These are phyloP conservation scores for Trachelus troglodyta DNA, from an alignment of 2,888 invertebrate genomes.

Conservation along the genomic window DNA sequence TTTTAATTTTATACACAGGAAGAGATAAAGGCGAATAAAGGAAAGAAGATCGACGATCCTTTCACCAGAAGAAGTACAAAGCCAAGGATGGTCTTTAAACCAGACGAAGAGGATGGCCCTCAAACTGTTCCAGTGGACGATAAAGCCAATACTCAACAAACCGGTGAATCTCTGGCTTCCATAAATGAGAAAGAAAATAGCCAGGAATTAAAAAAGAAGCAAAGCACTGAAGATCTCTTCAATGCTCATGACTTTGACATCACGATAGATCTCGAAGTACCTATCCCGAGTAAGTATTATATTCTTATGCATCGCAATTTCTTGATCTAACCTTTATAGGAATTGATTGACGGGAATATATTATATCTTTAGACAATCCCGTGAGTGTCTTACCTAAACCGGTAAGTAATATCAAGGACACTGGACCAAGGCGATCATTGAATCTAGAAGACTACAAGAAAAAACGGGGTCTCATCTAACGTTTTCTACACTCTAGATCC, in stretches of 20 bases:
- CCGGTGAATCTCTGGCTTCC: constrained; percentile 44
- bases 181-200: constrained; percentile 58
- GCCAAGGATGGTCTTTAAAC: constrained; percentile 86
- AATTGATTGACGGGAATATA: constrained; percentile 13
- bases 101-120: constrained; percentile 63
- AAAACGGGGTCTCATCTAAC: constrained; percentile 87
- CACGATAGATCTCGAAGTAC: constrained; percentile 90
- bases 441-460: constrained; percentile 95
- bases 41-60: constrained; percentile 85
- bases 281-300: constrained; percentile 77
- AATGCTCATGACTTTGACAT: constrained; percentile 94
- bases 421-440: constrained; percentile 85
- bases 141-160: constrained; percentile 32
- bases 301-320: background rate
- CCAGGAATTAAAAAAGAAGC: constrained; percentile 57
- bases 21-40: constrained; percentile 73
- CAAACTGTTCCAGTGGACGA: constrained; percentile 28
- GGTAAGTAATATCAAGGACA: constrained; percentile 78
- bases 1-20: constrained; percentile 38
- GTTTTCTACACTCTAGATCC: constrained; percentile 20
- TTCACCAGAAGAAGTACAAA: constrained; percentile 91
- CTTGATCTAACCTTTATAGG: background rate
- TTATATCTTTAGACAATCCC: constrained; percentile 72
- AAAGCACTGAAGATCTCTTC: constrained; percentile 70
- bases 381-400: constrained; percentile 82